Evolutionary conservation across 2,888 invertebrate genomes (phyloP).

Genomic region (Hyposoter dolosus): DNA sequence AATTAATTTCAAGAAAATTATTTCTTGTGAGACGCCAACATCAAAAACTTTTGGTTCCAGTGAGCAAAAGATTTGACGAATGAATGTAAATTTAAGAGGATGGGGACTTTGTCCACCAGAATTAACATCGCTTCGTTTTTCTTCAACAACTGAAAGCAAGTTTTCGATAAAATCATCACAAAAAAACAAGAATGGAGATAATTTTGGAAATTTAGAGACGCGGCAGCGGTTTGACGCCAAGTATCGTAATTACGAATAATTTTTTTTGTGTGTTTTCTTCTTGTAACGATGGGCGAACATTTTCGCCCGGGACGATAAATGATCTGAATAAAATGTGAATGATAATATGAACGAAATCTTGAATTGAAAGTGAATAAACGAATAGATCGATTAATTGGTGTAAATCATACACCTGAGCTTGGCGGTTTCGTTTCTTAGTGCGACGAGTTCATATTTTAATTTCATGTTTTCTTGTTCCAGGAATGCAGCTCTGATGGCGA

Average conservation of each 20-base stretch:
- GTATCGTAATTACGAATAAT: background rate
- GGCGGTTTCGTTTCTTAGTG: constrained; percentile 88
- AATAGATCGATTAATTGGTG: constrained; percentile 69
- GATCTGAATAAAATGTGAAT: background rate
- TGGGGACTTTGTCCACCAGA: background rate
- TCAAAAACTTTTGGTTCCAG: background rate
- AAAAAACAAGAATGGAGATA: background rate
- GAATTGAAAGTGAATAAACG: background rate
- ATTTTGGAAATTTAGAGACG: background rate
- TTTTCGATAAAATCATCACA: background rate
- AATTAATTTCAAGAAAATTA: background rate
- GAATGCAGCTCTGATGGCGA: constrained; percentile 94
- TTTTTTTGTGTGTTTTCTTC: background rate
- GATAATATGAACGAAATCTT: background rate
- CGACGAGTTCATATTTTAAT: constrained; percentile 89
- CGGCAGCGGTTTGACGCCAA: too few relatives aligned
- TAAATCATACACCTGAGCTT: constrained; percentile 86
- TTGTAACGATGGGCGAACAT: background rate
- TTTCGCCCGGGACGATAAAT: background rate
- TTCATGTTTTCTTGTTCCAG: constrained; percentile 95
- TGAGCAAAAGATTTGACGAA: background rate
- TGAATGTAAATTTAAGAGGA: background rate
- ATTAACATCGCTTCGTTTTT: background rate
- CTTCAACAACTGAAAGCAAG: background rate
- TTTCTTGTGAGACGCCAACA: background rate